These are phyloP conservation scores for Bellardia pandia DNA, from an alignment of 2,888 invertebrate species.

Conservation along the genomic window DNA sequence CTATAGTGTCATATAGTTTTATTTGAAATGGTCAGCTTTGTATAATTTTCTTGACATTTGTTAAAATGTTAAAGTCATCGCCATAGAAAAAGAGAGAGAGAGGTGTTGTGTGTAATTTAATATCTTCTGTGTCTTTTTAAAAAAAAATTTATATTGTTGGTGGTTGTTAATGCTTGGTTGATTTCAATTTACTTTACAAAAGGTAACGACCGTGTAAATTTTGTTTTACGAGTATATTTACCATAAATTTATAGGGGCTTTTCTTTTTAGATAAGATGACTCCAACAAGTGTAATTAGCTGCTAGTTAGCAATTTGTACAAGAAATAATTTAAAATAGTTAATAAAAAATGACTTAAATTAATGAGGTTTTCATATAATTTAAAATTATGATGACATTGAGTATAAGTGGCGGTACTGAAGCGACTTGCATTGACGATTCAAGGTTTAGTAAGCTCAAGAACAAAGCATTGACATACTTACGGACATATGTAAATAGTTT, in stretches of 20 bases:
- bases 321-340: background rate
- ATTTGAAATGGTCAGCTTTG: slow-evolving; percentile 43
- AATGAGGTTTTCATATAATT: background rate
- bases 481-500: too few species aligned
- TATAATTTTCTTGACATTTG: slow-evolving; percentile 48
- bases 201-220: slow-evolving; percentile 65
- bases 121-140: slow-evolving; percentile 2
- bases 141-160: too few species aligned
- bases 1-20: background rate
- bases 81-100: too few species aligned
- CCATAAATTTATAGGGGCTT: slow-evolving; percentile 27
- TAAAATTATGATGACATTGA: background rate
- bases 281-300: slow-evolving; percentile 61
- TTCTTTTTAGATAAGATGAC: slow-evolving; percentile 34
- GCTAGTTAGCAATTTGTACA: background rate
- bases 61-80: slow-evolving; percentile 19
- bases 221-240: slow-evolving; percentile 11
- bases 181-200: slow-evolving; percentile 58
- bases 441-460: too few species aligned
- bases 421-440: too few species aligned
- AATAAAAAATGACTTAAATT: background rate
- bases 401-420: background rate
- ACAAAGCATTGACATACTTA: too few species aligned
- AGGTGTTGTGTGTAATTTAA: slow-evolving; percentile 30
- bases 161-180: slow-evolving; percentile 53